These are phyloP conservation scores for Melanotaenia parkinsoni DNA, from an alignment of 2,797 vertebrate genomes.

Conservation along the genomic window DNA sequence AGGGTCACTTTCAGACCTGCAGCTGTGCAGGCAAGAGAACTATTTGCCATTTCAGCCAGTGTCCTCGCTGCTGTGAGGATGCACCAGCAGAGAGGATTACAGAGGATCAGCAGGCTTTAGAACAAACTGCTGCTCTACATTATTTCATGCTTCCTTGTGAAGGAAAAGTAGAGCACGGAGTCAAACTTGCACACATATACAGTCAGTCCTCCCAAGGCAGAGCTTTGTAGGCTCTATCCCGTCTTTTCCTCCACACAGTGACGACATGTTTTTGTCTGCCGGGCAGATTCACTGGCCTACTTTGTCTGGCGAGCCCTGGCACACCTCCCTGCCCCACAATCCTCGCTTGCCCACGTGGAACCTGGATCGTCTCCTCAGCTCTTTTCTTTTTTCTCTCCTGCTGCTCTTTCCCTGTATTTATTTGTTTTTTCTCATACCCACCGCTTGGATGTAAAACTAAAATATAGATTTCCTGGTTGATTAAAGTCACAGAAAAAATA, in stretches of 20 bases:
- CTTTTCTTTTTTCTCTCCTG: constrained; percentile 7
- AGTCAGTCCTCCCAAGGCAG: constrained; percentile 1
- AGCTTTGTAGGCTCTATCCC: constrained; percentile 24
- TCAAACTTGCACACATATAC: constrained; percentile 21
- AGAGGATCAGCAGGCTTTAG: constrained; percentile 67
- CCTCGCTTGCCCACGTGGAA: constrained; percentile 65
- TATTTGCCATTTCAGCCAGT: constrained; percentile 28
- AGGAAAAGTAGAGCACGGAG: constrained; percentile 22
- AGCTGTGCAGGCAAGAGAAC: background rate
- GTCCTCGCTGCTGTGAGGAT: constrained; percentile 37
- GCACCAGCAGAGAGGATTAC: constrained; percentile 59
- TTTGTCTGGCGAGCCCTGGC: constrained; percentile 69
- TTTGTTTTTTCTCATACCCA: background rate
- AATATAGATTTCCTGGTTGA: constrained; percentile 1
- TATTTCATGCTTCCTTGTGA: constrained; percentile 31
- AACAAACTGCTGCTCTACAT: constrained; percentile 55
- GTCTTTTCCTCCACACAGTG: constrained; percentile 24
- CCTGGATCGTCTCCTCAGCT: constrained; percentile 32
- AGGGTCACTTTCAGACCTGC: background rate
- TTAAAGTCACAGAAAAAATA: constrained; percentile 1
- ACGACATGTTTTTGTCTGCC: constrained; percentile 65
- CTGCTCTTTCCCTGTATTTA: background rate
- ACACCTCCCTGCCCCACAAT: constrained; percentile 57
- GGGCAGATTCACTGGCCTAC: constrained; percentile 74
- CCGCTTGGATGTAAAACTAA: background rate